A percentile compares a stretch with the other conserved stretches of the same genome.
Conservation (phyloP, 2,888 invertebrate genomes). For the Caenorhabditis wallacei region DNA sequence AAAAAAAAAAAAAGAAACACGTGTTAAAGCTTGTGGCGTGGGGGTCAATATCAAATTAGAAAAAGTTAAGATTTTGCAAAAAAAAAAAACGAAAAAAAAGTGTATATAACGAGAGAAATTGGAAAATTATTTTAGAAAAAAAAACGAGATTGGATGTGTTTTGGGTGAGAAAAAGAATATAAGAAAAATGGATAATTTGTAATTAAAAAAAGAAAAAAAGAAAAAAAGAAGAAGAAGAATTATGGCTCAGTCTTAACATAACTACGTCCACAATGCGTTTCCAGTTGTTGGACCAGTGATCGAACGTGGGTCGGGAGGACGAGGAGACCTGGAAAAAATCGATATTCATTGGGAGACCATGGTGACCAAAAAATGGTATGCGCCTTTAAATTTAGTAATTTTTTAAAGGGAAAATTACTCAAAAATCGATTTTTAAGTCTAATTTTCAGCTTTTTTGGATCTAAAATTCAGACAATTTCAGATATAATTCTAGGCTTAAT, state of each 20-base stretch:
- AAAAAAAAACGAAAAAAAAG: background rate
- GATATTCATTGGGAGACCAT: background rate
- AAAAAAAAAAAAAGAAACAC: too few relatives aligned
- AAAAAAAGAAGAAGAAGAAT: slow-evolving; percentile 6
- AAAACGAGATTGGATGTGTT: background rate
- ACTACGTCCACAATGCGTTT: slow-evolving; percentile 75
- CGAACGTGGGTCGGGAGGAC: slow-evolving; percentile 75
- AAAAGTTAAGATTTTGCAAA: background rate
- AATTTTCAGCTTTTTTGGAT: too few relatives aligned
- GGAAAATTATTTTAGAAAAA: slow-evolving; percentile 25
- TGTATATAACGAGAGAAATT: slow-evolving; percentile 24
- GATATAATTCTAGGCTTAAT: too few relatives aligned
- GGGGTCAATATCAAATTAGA: background rate
- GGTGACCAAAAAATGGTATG: too few relatives aligned
- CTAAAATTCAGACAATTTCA: too few relatives aligned
- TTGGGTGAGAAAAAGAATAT: background rate
- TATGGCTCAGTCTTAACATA: slow-evolving; percentile 67
- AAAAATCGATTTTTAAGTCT: too few relatives aligned
- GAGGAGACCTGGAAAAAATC: slow-evolving; percentile 71
- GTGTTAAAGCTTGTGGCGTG: too few relatives aligned
- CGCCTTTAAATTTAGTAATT: too few relatives aligned
- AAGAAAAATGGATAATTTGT: slow-evolving; percentile 40
- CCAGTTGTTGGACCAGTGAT: slow-evolving; percentile 69
- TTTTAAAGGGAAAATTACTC: too few relatives aligned
- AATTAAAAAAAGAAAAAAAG: slow-evolving; percentile 18